Conservation (phyloP, 1,140 invertebrate species). For the Drosophila sechellia region DNA sequence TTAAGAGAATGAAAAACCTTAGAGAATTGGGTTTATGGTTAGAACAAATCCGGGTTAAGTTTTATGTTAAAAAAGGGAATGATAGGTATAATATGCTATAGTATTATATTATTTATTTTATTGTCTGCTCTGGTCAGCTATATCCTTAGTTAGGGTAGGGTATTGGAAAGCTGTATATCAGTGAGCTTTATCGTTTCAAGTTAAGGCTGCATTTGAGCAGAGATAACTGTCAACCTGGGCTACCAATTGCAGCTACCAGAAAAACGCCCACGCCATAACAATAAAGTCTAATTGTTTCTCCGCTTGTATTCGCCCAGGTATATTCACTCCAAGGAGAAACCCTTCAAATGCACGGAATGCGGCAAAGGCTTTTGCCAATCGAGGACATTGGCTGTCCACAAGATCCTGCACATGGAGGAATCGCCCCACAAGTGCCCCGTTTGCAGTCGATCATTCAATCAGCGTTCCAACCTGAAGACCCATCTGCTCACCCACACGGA, state of each 20-base stretch:
- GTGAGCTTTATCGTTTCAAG: slow-evolving; percentile 21
- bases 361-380: slow-evolving; percentile 98
- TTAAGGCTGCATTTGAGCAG: slow-evolving; percentile 11
- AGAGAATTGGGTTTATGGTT: neutral
- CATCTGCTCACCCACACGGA: slow-evolving; percentile 98
- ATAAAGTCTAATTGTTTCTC: slow-evolving; percentile 53
- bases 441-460: slow-evolving; percentile 94
- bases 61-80: too few species aligned
- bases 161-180: neutral
- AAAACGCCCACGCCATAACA: slow-evolving; percentile 40
- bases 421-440: slow-evolving; percentile 96
- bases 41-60: neutral
- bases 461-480: slow-evolving; percentile 96
- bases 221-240: slow-evolving; percentile 74
- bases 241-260: slow-evolving; percentile 46
- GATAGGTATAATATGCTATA: too few species aligned
- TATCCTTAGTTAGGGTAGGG: slow-evolving; percentile 12
- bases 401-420: slow-evolving; percentile 96
- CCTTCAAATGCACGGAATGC: slow-evolving; percentile 97
- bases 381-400: slow-evolving; percentile 96
- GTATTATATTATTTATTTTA: neutral
- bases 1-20: neutral
- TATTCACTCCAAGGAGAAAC: slow-evolving; percentile 98
- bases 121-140: neutral
- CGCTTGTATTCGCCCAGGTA: slow-evolving; percentile 88